A percentile compares a stretch with the other conserved stretches of the same genome.
phyloP scores from a whole-genome alignment of 2,113 vertebrate genomes.

The Pteropus alecto region DNA sequence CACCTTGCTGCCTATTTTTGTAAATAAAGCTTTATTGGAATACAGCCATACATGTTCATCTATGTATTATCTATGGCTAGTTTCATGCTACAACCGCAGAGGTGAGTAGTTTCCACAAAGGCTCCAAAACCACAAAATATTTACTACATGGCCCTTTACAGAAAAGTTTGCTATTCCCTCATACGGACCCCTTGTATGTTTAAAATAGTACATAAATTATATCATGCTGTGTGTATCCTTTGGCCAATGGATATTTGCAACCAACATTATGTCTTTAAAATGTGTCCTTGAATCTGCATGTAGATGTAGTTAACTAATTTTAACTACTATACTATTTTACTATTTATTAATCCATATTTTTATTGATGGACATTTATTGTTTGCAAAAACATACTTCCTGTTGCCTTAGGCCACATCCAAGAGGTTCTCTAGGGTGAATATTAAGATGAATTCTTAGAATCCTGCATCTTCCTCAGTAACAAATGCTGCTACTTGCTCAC shows the following conservation, averaged over 20 bases:
- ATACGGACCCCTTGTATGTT: neutral
- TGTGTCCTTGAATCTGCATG: neutral
- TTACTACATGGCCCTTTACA: neutral
- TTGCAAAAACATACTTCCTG: neutral
- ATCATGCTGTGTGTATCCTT: neutral
- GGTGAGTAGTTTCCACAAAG: neutral
- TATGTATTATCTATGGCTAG: neutral
- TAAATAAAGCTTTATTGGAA: neutral
- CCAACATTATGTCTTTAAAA: neutral
- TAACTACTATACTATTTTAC: neutral
- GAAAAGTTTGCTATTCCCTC: neutral
- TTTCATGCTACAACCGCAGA: neutral
- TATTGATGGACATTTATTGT: neutral
- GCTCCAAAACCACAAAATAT: neutral
- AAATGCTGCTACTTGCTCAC: neutral
- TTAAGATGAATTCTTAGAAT: neutral
- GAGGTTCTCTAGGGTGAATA: neutral
- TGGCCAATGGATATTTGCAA: neutral
- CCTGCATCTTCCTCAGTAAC: neutral
- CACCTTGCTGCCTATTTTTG: neutral
- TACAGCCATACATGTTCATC: neutral
- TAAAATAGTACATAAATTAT: neutral
- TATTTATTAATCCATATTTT: neutral
- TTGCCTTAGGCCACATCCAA: neutral
- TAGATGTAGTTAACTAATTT: neutral